Base-by-base conservation (phyloP, 2,113 vertebrate species). In the Psilopsiagon aurifrons region DNA sequence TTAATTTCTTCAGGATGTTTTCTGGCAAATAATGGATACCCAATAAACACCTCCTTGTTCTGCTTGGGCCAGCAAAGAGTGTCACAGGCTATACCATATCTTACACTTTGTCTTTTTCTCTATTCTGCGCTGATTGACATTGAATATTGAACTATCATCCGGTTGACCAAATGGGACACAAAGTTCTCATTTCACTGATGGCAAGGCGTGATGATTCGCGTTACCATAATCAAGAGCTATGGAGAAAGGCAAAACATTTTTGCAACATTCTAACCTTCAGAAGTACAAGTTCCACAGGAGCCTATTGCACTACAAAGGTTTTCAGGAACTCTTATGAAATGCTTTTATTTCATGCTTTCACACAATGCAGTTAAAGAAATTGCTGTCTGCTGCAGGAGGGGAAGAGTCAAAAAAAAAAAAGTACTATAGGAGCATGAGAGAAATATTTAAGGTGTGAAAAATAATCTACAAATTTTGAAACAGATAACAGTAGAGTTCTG, bases 31-130 rank as follows among this genome's bases (percentile, higher is more conserved):
- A 41, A 59, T 6, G 28, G 35, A 35, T 13, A 27, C 5, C 27
- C 1, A 39, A 10, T 1, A 70, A 17, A 43, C 3, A 1, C 7
- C 4, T 78, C 44, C 43, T 66, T 46, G 41, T 47, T 17, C 19
- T 0, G 0, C 15, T 63, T 47, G 27, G 22, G 43, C 14, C 18
- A 66, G 13, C 1, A 46, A 68, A 33, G 5, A n/a, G 0, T 17
- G 28, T 51, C 2, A 2, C 17, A 24, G n/a, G 9, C 22, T 74
- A 7, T 23, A 27, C 20, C 13, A 15, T 19, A 8, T 23, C 23
- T 70, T 25, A 31, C 12, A 25, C 47, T 6, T 47, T 44, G 41
- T 23, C 64, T 84, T 66, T 24, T 52, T 37, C 49, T 57, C 27
- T 77, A 3, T 13, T 51, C 33, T 4, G 1, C 14, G 10, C 13